A percentile compares a stretch with the other conserved stretches of the same genome.
These are phyloP conservation scores for Eurytoma californica DNA, from an alignment of 2,888 invertebrate species.

Conservation along the genomic window DNA sequence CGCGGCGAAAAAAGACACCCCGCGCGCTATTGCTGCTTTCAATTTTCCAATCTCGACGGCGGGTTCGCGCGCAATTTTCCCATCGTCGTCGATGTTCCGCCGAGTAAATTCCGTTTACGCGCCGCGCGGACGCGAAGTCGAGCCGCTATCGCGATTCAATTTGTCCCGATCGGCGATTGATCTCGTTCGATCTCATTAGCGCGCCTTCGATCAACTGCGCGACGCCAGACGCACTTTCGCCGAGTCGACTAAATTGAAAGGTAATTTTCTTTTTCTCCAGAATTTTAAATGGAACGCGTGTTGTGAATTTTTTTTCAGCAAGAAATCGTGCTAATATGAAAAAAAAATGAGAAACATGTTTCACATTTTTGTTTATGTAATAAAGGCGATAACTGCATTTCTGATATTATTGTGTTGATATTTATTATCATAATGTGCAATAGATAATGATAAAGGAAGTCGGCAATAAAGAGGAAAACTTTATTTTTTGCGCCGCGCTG, in stretches of 20 bases:
- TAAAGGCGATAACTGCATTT: slow-evolving; percentile 27
- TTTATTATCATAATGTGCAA: slow-evolving; percentile 24
- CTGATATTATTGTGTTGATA: slow-evolving; percentile 27
- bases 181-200: slow-evolving; percentile 33
- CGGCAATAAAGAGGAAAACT: slow-evolving; percentile 15
- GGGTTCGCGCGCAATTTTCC: slow-evolving; percentile 22
- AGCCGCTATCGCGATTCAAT: slow-evolving; percentile 27
- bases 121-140: neutral
- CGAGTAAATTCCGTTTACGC: slow-evolving; percentile 15
- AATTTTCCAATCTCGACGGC: slow-evolving; percentile 41
- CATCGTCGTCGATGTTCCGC: slow-evolving; percentile 11
- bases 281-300: too few relatives aligned
- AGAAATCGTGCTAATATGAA: too few relatives aligned
- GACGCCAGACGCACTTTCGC: too few relatives aligned
- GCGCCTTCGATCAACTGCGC: neutral
- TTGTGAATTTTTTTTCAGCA: too few relatives aligned
- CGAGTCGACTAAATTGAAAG: too few relatives aligned
- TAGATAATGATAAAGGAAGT: slow-evolving; percentile 38
- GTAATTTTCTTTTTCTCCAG: too few relatives aligned
- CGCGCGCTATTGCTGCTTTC: slow-evolving; percentile 14
- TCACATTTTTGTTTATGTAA: neutral
- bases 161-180: slow-evolving; percentile 32
- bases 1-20: neutral
- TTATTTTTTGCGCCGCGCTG: too few relatives aligned
- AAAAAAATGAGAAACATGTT: neutral